Conservation (phyloP, 2,797 vertebrate species). For the Remorina albescens region DNA sequence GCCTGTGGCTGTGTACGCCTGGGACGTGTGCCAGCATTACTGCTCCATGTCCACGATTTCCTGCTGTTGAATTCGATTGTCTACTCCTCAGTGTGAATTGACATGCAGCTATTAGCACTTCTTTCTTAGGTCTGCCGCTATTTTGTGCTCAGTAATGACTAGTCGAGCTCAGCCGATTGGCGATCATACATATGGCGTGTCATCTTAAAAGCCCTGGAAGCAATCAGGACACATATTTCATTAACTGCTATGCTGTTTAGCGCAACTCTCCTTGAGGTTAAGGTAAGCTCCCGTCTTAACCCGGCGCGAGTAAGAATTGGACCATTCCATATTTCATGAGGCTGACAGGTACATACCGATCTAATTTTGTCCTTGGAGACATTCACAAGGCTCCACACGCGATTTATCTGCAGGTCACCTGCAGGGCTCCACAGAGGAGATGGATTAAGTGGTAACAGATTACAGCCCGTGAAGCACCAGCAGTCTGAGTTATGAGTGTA, state of each 20-base stretch:
- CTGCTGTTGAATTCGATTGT: slow-evolving; percentile 65
- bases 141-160: slow-evolving; percentile 16
- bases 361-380: slow-evolving; percentile 84
- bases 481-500: slow-evolving; percentile 68
- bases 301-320: slow-evolving; percentile 40
- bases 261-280: slow-evolving; percentile 36
- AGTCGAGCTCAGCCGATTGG: neutral
- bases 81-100: slow-evolving; percentile 24
- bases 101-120: slow-evolving; percentile 53
- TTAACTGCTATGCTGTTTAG: slow-evolving; percentile 20
- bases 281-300: slow-evolving; percentile 61
- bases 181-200: neutral
- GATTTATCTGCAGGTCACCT: slow-evolving; percentile 81
- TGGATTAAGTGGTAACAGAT: slow-evolving; percentile 77
- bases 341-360: slow-evolving; percentile 80
- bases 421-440: slow-evolving; percentile 68
- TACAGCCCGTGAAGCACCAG: slow-evolving; percentile 60
- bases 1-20: slow-evolving; percentile 65
- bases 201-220: neutral
- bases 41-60: slow-evolving; percentile 54
- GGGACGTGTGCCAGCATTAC: slow-evolving; percentile 56
- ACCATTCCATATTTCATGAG: slow-evolving; percentile 80
- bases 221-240: slow-evolving; percentile 8
- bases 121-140: slow-evolving; percentile 32
- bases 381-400: slow-evolving; percentile 63